Conservation (phyloP, 2,113 vertebrate species). For the Pluvianellus socialis region DNA sequence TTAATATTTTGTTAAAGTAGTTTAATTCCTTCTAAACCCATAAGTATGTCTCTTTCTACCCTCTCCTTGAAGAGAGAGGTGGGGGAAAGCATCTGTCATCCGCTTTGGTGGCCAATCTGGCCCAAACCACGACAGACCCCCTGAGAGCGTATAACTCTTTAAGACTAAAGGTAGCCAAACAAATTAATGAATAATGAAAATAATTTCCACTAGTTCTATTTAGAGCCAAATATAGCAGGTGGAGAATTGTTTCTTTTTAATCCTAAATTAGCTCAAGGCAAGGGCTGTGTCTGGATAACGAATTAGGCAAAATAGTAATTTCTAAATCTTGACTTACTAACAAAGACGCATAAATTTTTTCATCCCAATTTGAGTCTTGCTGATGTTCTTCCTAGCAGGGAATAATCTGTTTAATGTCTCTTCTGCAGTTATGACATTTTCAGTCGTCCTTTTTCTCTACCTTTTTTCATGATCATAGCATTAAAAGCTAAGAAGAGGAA, state of each 20-base stretch:
- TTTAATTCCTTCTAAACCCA: no score
- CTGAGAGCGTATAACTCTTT: fast-evolving
- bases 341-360: not conserved
- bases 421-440: not conserved
- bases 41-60: no score
- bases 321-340: not conserved
- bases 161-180: not conserved
- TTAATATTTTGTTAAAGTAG: no score
- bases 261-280: not conserved
- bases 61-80: no score
- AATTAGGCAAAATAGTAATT: not conserved
- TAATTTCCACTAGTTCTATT: not conserved
- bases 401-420: not conserved
- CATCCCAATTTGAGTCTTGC: not conserved
- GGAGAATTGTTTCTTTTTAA: not conserved
- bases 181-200: not conserved
- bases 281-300: not conserved
- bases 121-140: no score
- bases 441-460: not conserved
- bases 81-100: no score
- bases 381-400: not conserved
- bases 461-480: not conserved
- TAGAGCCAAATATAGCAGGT: not conserved
- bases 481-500: not conserved
- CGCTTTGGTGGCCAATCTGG: no score